phyloP scores from a whole-genome alignment of 2,113 vertebrate genomes.

The Sinocyclocheilus anshuiensis region DNA sequence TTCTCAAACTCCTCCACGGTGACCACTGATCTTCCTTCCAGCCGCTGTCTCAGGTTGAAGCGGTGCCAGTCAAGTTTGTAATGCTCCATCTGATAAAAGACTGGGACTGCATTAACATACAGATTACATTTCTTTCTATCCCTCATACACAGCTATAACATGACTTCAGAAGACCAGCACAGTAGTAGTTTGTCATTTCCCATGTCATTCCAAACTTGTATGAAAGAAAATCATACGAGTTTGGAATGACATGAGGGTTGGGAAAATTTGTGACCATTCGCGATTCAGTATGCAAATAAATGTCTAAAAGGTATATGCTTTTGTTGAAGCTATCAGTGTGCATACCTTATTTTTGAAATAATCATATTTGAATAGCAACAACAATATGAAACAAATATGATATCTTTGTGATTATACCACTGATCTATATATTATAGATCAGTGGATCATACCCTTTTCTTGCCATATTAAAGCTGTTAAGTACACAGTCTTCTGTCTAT shows the following conservation, averaged over 20 bases:
- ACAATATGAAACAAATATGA: too few species aligned
- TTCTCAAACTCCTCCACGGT: constrained; percentile 87
- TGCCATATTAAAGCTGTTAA: too few species aligned
- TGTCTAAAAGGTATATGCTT: neutral
- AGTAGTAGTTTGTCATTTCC: neutral
- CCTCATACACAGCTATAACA: neutral
- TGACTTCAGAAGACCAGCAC: neutral
- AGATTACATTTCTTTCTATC: neutral
- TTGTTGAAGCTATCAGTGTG: too few species aligned
- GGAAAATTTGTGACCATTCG: neutral
- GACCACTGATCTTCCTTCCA: constrained; percentile 70
- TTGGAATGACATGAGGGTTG: neutral
- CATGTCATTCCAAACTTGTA: too few species aligned
- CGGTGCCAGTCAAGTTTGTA: constrained; percentile 96
- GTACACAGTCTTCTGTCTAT: too few species aligned
- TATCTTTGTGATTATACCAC: too few species aligned
- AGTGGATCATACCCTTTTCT: too few species aligned
- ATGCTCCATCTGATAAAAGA: constrained; percentile 83
- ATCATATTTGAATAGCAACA: too few species aligned
- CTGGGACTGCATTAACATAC: neutral
- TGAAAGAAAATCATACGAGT: neutral
- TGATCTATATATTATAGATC: too few species aligned
- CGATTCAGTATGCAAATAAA: neutral
- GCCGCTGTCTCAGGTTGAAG: constrained; percentile 90
- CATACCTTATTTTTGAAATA: too few species aligned